Conservation (phyloP, 2,797 vertebrate species). For the Vultur gryphus region DNA sequence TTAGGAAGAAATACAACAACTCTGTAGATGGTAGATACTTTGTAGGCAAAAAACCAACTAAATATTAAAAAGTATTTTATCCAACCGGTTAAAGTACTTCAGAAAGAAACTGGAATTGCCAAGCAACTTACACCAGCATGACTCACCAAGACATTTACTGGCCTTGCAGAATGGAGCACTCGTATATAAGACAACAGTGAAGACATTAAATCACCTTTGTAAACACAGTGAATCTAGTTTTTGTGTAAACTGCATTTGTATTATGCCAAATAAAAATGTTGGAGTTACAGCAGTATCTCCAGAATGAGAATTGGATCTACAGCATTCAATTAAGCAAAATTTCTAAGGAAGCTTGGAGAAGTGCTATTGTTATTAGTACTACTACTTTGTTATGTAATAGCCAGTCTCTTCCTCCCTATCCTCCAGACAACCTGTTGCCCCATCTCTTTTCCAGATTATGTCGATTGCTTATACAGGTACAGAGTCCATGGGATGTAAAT, state of each 20-base stretch:
- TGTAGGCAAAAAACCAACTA: neutral
- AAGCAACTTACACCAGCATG: accelerated
- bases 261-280: accelerated
- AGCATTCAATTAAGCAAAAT: neutral
- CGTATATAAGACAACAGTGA: accelerated
- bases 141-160: neutral
- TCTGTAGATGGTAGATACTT: neutral
- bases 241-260: neutral
- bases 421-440: no score
- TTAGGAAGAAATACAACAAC: neutral
- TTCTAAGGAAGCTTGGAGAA: neutral
- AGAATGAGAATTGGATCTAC: neutral
- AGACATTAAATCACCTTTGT: accelerated
- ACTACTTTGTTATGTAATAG: neutral
- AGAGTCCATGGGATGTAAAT: neutral
- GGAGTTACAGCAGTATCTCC: neutral
- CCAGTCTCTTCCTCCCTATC: accelerated
- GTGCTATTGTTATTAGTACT: accelerated
- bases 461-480: accelerated
- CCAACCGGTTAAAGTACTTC: neutral
- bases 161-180: neutral
- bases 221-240: neutral
- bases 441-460: accelerated
- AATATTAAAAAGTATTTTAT: neutral
- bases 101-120: neutral